Conservation (phyloP, 2,888 invertebrate genomes). For the Nomada fucata region DNA sequence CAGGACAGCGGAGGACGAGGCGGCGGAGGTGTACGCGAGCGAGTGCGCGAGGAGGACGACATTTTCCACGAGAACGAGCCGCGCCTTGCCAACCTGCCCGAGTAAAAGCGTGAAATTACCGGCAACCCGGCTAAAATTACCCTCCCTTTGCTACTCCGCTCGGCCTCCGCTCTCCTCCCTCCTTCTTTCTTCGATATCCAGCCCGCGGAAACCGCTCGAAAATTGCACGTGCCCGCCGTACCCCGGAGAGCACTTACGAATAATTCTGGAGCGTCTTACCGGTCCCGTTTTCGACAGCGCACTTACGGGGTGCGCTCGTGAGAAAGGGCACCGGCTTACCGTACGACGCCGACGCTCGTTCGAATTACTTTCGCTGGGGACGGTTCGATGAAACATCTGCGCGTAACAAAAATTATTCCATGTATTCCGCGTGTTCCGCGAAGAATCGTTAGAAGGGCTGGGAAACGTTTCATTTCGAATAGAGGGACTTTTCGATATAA, state of each 20-base stretch:
- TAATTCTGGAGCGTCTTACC: conserved; percentile 66
- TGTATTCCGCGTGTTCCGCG: too few relatives aligned
- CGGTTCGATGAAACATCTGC: too few relatives aligned
- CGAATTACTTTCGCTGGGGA: too few relatives aligned
- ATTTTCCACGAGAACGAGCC: conserved; percentile 77
- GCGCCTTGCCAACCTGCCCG: conserved; percentile 72
- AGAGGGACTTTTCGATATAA: too few relatives aligned
- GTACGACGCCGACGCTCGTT: too few relatives aligned
- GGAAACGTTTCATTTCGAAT: too few relatives aligned
- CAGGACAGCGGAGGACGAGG: conserved; percentile 42
- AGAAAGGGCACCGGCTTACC: not conserved
- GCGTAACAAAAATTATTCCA: not conserved
- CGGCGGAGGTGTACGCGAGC: conserved; percentile 33
- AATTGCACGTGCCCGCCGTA: conserved; percentile 74
- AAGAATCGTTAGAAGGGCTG: too few relatives aligned
- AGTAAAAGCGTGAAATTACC: conserved; percentile 82
- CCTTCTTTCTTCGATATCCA: conserved; percentile 58
- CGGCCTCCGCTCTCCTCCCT: conserved; percentile 17
- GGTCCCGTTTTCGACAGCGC: conserved; percentile 32
- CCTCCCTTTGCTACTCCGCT: conserved; percentile 42
- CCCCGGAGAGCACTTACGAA: conserved; percentile 68
- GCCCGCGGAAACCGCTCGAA: conserved; percentile 69
- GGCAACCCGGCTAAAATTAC: conserved; percentile 73
- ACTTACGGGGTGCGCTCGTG: not conserved
- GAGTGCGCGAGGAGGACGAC: conserved; percentile 69